phyloP scores from a whole-genome alignment of 2,113 vertebrate species.

The Tautogolabrus adspersus region DNA sequence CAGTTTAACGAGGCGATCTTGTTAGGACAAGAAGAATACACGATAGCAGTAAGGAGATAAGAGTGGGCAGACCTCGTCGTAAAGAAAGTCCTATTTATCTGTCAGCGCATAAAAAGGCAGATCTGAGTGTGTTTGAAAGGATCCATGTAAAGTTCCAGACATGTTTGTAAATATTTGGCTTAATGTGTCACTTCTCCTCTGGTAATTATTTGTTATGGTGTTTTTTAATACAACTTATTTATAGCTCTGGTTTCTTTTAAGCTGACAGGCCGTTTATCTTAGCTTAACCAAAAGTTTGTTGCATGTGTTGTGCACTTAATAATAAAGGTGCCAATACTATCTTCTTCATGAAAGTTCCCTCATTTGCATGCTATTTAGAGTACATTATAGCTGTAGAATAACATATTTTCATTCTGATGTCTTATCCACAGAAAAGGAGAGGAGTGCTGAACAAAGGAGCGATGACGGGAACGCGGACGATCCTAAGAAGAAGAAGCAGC shows the following conservation, averaged over 20 bases:
- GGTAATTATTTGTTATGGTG: constrained; percentile 4
- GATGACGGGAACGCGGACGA: constrained; percentile 91
- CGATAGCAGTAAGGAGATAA: constrained; percentile 58
- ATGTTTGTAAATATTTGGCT: constrained; percentile 53
- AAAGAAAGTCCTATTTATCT: constrained; percentile 49
- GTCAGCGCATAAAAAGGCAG: neutral
- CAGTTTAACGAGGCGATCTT: constrained; percentile 57
- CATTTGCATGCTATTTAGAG: neutral
- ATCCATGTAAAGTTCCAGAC: neutral
- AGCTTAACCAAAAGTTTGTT: no score
- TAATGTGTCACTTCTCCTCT: constrained; percentile 5
- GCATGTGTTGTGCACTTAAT: no score
- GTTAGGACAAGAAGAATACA: constrained; percentile 40
- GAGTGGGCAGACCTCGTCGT: constrained; percentile 32
- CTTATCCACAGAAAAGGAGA: constrained; percentile 88
- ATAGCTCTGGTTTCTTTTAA: neutral
- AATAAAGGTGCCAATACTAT: no score
- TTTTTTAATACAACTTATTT: neutral
- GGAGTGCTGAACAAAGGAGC: constrained; percentile 85
- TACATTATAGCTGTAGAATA: neutral
- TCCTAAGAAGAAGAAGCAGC: constrained; percentile 96
- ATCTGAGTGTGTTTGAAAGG: constrained; percentile 20
- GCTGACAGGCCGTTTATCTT: neutral
- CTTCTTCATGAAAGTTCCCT: no score
- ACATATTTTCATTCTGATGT: neutral